These are phyloP conservation scores for Myzus persicae DNA, from an alignment of 1,140 invertebrate genomes.

Conservation along the genomic window DNA sequence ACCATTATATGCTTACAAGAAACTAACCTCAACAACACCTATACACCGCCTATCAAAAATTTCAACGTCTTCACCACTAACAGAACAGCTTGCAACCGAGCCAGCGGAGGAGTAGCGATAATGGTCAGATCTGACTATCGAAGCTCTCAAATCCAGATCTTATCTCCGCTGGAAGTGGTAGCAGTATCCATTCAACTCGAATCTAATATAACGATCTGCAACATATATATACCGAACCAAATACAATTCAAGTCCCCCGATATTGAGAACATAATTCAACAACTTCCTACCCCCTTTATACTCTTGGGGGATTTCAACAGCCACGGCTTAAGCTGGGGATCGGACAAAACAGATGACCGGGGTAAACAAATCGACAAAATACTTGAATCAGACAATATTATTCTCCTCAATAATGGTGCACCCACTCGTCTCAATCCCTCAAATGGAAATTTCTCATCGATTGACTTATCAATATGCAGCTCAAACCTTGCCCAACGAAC, in stretches of 20 bases:
- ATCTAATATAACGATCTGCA: neutral
- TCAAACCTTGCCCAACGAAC: neutral
- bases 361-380: conserved; percentile 28
- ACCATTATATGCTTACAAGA: conserved; percentile 11
- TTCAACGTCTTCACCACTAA: neutral
- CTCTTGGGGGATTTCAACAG: neutral
- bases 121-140: neutral
- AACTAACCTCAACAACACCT: neutral
- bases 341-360: neutral
- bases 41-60: neutral
- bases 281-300: neutral
- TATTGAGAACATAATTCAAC: conserved; percentile 16
- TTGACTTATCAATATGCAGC: neutral
- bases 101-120: neutral
- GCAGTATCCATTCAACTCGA: neutral
- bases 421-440: neutral
- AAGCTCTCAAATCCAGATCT: neutral
- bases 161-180: neutral
- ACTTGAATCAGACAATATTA: neutral
- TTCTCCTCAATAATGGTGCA: neutral
- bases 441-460: neutral
- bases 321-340: neutral
- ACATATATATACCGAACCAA: neutral
- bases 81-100: neutral
- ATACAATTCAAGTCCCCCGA: neutral